A percentile compares a stretch with the other conserved stretches of the same genome.
Evolutionary conservation across 1,140 invertebrate genomes (phyloP).

Genomic region (Pantala flavescens): DNA sequence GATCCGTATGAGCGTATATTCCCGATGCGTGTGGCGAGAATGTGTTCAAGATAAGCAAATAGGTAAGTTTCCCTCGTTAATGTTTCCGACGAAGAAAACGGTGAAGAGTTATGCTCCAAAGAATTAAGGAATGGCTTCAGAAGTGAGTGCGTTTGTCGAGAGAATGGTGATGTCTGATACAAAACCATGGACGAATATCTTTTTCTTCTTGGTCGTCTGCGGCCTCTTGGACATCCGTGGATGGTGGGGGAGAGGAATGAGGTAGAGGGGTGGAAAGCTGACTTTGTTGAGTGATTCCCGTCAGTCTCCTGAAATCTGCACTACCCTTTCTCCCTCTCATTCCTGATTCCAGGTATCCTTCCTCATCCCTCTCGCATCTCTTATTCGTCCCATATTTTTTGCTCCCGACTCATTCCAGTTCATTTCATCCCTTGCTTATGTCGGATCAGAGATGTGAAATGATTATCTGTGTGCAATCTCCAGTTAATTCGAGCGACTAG

Average conservation of each 20-base stretch:
- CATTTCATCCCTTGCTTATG: neutral
- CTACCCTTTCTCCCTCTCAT: neutral
- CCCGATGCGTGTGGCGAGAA: too few relatives aligned
- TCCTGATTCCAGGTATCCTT: neutral
- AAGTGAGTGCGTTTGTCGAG: too few relatives aligned
- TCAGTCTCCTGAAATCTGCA: neutral
- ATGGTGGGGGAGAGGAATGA: neutral
- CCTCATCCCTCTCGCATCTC: neutral
- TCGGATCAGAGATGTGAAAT: neutral
- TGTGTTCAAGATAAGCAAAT: too few relatives aligned
- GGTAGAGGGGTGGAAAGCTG: neutral
- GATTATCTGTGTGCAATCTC: too few relatives aligned
- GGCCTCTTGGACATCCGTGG: neutral
- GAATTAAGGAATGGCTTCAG: too few relatives aligned
- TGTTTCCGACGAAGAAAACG: too few relatives aligned
- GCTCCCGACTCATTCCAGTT: neutral
- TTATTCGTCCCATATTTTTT: neutral
- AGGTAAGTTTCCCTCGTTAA: too few relatives aligned
- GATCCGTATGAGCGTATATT: too few relatives aligned
- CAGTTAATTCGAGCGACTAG: too few relatives aligned
- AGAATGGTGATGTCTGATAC: too few relatives aligned
- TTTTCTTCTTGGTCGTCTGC: neutral
- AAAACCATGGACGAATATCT: neutral
- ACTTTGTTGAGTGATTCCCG: neutral
- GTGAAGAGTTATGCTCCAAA: too few relatives aligned